Percentiles rank a stretch among this genome's conserved stretches.
These are phyloP conservation scores for Bothrops jararaca DNA, from an alignment of 2,113 vertebrate genomes.

Conservation along the genomic window DNA sequence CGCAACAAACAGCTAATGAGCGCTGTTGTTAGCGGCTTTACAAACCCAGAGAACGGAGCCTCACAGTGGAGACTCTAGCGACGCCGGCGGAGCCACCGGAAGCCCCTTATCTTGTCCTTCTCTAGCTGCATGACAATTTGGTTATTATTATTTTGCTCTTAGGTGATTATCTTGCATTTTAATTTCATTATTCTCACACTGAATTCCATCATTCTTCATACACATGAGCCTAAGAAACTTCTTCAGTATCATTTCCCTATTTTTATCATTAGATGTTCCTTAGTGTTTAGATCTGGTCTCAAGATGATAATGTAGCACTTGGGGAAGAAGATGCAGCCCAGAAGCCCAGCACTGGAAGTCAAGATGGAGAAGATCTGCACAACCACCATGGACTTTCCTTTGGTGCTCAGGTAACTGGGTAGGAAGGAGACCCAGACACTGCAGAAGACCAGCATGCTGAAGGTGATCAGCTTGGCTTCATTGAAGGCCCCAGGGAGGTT, in stretches of 20 bases:
- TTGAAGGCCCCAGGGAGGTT: not conserved
- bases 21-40: no score
- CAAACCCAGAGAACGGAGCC: no score
- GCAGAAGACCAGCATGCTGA: not conserved
- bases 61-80: no score
- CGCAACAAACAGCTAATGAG: no score
- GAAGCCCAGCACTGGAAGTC: not conserved
- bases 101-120: no score
- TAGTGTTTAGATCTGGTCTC: not conserved
- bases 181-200: no score
- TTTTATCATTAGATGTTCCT: not conserved
- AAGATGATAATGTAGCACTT: not conserved
- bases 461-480: not conserved
- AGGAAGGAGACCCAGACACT: not conserved
- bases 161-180: no score
- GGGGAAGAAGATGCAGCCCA: not conserved
- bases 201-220: no score
- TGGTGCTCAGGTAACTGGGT: not conserved
- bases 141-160: no score
- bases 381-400: not conserved
- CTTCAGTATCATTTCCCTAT: not conserved
- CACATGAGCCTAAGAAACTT: no score
- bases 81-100: no score
- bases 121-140: no score
- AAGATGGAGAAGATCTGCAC: not conserved